Evolutionary conservation across 1,140 invertebrate genomes (phyloP).

Genomic region (Hydropsyche tenuis): DNA sequence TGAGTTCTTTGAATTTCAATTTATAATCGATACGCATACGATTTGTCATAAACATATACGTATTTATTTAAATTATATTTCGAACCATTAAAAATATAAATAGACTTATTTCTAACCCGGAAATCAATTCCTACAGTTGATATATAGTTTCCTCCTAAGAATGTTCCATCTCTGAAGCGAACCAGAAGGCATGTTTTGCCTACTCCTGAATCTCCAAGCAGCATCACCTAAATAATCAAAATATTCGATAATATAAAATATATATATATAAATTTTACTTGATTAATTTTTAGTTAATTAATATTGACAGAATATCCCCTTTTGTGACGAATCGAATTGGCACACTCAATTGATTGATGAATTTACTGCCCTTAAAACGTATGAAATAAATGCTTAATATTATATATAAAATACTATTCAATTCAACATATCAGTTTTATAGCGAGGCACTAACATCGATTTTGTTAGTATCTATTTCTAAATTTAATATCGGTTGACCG

Average conservation of each 20-base stretch:
- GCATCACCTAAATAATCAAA: constrained; percentile 74
- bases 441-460: not conserved
- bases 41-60: too few relatives aligned
- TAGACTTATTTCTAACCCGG: constrained; percentile 67
- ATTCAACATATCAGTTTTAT: too few relatives aligned
- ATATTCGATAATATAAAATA: not conserved
- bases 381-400: too few relatives aligned
- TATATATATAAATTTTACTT: not conserved
- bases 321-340: not conserved
- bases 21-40: too few relatives aligned
- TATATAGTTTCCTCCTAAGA: constrained; percentile 89
- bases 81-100: too few relatives aligned
- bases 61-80: too few relatives aligned
- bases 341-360: too few relatives aligned
- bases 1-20: too few relatives aligned
- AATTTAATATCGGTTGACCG: not conserved
- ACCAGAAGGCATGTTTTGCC: constrained; percentile 89
- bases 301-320: too few relatives aligned
- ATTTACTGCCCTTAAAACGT: not conserved
- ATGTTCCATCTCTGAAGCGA: constrained; percentile 84
- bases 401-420: too few relatives aligned
- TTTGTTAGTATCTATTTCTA: not conserved
- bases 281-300: too few relatives aligned
- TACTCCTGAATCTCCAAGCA: constrained; percentile 88
- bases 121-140: constrained; percentile 96